These are phyloP conservation scores for Elaphurus davidianus DNA, from an alignment of 2,113 vertebrate genomes.

Conservation along the genomic window DNA sequence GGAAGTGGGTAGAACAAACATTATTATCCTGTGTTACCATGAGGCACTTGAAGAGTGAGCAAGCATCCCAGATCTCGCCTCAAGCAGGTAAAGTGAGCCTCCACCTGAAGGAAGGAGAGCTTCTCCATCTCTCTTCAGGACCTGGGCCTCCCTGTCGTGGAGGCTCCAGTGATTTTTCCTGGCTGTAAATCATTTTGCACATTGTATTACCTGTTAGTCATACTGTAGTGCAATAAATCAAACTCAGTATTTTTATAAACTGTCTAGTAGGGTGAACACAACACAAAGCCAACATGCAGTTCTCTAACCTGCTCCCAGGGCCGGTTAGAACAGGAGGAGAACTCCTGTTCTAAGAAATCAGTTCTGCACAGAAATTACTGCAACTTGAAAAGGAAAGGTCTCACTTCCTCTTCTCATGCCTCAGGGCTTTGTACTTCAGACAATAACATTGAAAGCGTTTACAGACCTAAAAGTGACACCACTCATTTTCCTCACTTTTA, in stretches of 20 bases:
- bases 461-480: background rate
- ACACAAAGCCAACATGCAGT: background rate
- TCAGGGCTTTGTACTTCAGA: background rate
- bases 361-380: background rate
- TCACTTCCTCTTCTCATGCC: background rate
- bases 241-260: background rate
- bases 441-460: background rate
- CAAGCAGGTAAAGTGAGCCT: background rate
- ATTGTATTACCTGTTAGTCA: background rate
- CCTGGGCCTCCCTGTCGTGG: background rate
- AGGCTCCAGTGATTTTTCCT: background rate
- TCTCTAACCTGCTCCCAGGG: background rate
- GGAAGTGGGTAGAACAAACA: background rate
- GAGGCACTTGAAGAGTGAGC: background rate
- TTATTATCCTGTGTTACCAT: background rate
- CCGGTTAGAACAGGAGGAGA: too few species aligned
- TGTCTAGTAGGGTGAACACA: background rate
- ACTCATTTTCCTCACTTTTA: slow-evolving; percentile 20
- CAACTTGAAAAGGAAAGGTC: background rate
- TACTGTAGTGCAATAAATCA: background rate
- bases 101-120: background rate
- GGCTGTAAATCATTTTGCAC: background rate
- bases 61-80: background rate
- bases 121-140: background rate
- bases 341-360: background rate